Evolutionary conservation across 2,888 invertebrate genomes (phyloP), one percentile per base, ranked within the genome.

Genomic region (Apotomis turbidana): DNA sequence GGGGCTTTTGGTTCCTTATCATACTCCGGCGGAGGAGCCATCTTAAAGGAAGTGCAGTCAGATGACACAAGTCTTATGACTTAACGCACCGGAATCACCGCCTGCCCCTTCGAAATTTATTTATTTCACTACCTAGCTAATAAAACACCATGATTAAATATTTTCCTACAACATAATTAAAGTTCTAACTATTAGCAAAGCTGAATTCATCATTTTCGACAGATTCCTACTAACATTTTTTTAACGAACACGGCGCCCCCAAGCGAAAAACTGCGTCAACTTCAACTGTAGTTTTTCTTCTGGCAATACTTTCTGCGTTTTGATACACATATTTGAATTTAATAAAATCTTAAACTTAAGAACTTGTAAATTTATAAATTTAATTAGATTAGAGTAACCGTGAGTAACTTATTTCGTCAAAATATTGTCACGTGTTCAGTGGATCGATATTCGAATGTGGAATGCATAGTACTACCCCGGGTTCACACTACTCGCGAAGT

Each of bases 1-100:
- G 96, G 96, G 86, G 96, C 95, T 93, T 96, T 96, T 78, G 96
- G 95, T 94, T 96, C 95, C 93, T 95, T 95, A 93, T 95, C 95
- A 93, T 96, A 95, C 91, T 96, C 95, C 91, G 96, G 96, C 91
- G 95, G 95, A 94, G 96, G 96, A 94, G 96, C 96, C 96, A 96
- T 96, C 94, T 95, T 95, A 94, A 90, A 91, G 91, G 93, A 91
- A 93, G 91, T 90, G 88, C 88, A 93, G 92, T 93, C 93, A 93
- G 93, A 93, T 93, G 93, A 93, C 93, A 93, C 93, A 92, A 91
- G 93, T 93, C 91, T 89, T 91, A 90, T 89, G 93, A 93, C 91
- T 92, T 89, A 89, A 81, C 86, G 88, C 91, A 88, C 90, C 84
- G 77, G 88, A 87, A 85, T 83, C 87, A 90, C 91, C 86, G 82